These are phyloP conservation scores for Sebastes hubbsi DNA, from an alignment of 2,797 vertebrate species.

Conservation along the genomic window DNA sequence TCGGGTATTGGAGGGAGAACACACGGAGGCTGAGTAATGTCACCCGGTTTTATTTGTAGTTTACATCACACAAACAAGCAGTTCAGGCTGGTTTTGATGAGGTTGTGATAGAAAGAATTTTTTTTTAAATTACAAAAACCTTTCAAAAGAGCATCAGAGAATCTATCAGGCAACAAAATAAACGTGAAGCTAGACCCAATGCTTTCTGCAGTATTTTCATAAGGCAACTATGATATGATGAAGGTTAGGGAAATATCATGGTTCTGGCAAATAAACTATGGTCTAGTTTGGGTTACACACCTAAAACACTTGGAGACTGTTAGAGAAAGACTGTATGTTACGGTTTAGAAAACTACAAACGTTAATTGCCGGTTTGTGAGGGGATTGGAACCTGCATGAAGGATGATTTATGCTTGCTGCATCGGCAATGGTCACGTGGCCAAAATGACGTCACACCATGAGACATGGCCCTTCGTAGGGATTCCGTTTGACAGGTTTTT, in stretches of 20 bases:
- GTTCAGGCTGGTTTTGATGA: not conserved
- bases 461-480: accelerated
- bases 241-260: not conserved
- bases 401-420: too few relatives aligned
- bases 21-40: not conserved
- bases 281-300: not conserved
- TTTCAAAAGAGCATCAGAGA: not conserved
- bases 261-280: not conserved
- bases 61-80: not conserved
- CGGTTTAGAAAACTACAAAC: not conserved
- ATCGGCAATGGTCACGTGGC: too few relatives aligned
- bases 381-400: not conserved
- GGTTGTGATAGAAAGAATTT: not conserved
- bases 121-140: not conserved
- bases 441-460: accelerated
- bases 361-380: not conserved
- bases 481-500: too few relatives aligned
- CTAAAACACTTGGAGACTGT: not conserved
- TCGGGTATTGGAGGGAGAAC: too few relatives aligned
- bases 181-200: not conserved
- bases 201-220: not conserved
- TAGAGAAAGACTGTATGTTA: not conserved
- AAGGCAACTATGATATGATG: not conserved
- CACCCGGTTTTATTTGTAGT: not conserved
- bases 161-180: not conserved